These are phyloP conservation scores for Pseudochirops cupreus DNA, from an alignment of 2,797 vertebrate species.

Conservation along the genomic window DNA sequence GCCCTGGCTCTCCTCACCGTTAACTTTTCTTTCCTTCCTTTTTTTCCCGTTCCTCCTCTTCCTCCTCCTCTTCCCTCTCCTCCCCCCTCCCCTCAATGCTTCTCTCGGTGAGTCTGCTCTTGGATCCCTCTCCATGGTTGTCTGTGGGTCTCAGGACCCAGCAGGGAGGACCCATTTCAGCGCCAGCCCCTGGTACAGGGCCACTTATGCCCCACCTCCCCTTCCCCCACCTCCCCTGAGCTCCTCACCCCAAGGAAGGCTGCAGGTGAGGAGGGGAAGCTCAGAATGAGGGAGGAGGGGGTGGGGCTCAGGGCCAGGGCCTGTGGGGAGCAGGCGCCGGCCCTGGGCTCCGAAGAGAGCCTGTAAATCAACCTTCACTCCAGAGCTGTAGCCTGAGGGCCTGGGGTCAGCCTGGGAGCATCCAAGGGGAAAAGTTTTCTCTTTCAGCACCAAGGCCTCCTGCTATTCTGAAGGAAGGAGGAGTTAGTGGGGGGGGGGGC, in stretches of 20 bases:
- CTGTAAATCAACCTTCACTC: not conserved
- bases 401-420: slow-evolving; percentile 12
- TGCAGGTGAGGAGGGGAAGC: not conserved
- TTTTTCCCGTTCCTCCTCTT: not conserved
- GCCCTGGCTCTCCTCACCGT: not conserved
- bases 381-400: not conserved
- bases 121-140: not conserved
- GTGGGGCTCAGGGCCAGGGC: not conserved
- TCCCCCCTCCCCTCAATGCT: not conserved
- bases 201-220: too few relatives aligned
- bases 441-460: not conserved
- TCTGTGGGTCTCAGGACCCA: not conserved
- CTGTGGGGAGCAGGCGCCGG: not conserved
- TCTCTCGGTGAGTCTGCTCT: not conserved
- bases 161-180: not conserved
- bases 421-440: not conserved
- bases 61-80: not conserved
- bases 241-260: too few relatives aligned
- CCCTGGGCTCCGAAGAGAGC: not conserved
- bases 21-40: not conserved
- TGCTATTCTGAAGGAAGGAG: not conserved
- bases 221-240: not conserved
- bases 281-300: not conserved
- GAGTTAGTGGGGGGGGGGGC: not conserved
- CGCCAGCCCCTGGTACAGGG: not conserved